Base-by-base conservation (phyloP, 2,888 invertebrate genomes). In the Pyralis farinalis region DNA sequence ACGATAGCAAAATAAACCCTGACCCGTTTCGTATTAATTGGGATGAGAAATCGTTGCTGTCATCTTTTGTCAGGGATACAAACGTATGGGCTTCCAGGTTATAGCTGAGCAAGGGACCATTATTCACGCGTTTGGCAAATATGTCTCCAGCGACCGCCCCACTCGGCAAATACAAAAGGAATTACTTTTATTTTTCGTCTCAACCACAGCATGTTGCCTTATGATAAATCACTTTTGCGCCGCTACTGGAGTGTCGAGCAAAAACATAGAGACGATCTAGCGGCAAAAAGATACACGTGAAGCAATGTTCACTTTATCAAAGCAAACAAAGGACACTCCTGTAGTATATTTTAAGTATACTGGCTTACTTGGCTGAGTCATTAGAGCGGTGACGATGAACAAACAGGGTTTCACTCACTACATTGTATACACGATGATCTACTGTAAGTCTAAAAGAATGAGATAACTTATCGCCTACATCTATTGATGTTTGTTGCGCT, bases 211-310 rank as follows among this genome's bases (percentile, higher is more conserved):
- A 70, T 83, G 81, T 77, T 81, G 76, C 77, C 79, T 70, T 77
- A 84, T 85, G 84, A 86, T 85, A 84, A 84, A 85, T 86, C 79
- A 80, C 80, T 84, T 83, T 80, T 64, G 63, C 72, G 68, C 75
- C 63, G 63, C 58, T 16, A 63, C 64, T 63, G 62, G 65, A 68
- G 63, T 58, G 62, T 46, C 53, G 61, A 55, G 71, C 73, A 82
- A 79, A 82, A 82, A 79, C 76, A 74, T 68, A 37, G 55, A 43
- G 47, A 46, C 42, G 67, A 62, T 71, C 68, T 71, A 64, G 66
- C 55, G 54, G 67, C 67, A 74, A 78, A 81, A 78, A 79, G 66
- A 74, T 72, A 71, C 61, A 65, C 58, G 61, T 64, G 64, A 54
- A 63, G 64, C 69, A 65, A 64, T 68, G 71, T 66, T 66, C 68